These are phyloP conservation scores for Rhodophaea formosa DNA, from an alignment of 2,888 invertebrate genomes.

Conservation along the genomic window DNA sequence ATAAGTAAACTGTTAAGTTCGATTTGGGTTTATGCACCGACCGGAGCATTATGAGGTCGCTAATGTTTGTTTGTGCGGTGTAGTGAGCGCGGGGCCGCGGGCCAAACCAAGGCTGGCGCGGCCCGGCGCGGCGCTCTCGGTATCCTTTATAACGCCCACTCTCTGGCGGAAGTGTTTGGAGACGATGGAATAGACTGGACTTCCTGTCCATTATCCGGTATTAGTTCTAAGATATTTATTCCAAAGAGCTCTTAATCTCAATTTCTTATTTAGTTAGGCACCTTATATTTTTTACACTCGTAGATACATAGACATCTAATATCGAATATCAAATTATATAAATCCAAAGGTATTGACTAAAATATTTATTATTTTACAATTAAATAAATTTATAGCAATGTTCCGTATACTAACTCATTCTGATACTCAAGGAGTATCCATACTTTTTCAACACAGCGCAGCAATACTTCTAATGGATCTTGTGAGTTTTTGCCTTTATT, in stretches of 20 bases:
- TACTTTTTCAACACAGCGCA: conserved; percentile 45
- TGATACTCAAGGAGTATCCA: conserved; percentile 43
- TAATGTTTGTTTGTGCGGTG: conserved; percentile 29
- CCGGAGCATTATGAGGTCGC: conserved; percentile 15
- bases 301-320: too few species aligned
- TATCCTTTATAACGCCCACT: conserved; percentile 66
- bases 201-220: background rate
- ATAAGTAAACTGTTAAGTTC: conserved; percentile 29
- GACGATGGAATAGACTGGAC: conserved; percentile 42
- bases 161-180: conserved; percentile 66
- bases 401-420: background rate
- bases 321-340: too few species aligned
- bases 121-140: conserved; percentile 56
- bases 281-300: too few species aligned
- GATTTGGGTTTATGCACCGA: conserved; percentile 13
- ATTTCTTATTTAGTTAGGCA: background rate
- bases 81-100: conserved; percentile 46
- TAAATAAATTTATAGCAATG: too few species aligned
- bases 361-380: too few species aligned
- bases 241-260: background rate
- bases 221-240: background rate
- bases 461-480: conserved; percentile 79
- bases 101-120: conserved; percentile 56
- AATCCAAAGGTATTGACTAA: too few species aligned
- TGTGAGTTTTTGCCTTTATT: conserved; percentile 79